Conservation (phyloP, 2,113 vertebrate species). For the Ellobius talpinus region DNA sequence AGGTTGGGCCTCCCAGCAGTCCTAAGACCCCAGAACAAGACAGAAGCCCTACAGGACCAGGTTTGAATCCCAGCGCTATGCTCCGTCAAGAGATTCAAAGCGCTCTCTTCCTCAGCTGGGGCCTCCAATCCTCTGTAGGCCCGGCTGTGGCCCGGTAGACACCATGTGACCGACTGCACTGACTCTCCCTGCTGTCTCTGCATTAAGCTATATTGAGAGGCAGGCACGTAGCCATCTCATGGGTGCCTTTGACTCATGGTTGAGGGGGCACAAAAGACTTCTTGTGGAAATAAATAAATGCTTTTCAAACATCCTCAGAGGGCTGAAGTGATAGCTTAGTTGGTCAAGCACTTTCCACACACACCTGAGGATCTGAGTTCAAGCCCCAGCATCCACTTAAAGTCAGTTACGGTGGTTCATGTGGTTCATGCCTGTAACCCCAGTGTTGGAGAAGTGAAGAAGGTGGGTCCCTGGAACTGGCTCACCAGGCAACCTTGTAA, state of each 20-base stretch:
- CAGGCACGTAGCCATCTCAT: not conserved
- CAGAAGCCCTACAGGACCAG: not conserved
- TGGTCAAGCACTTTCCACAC: not conserved
- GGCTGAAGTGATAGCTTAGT: too few relatives aligned
- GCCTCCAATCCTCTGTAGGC: too few relatives aligned
- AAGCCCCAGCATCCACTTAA: not conserved
- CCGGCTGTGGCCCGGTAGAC: not conserved
- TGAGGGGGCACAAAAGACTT: not conserved
- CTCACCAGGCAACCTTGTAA: not conserved
- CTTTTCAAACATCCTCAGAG: not conserved
- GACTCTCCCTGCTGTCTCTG: not conserved
- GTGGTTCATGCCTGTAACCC: not conserved
- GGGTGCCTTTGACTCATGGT: not conserved
- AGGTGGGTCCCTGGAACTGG: not conserved
- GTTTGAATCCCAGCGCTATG: not conserved
- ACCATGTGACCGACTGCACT: accelerated
- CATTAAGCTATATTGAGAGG: not conserved
- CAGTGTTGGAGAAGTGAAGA: not conserved
- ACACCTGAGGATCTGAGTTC: too few relatives aligned
- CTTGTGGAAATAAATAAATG: not conserved
- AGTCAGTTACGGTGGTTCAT: too few relatives aligned
- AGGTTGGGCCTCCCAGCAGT: not conserved
- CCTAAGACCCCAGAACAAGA: too few relatives aligned
- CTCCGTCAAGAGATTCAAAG: not conserved
- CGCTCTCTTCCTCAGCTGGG: too few relatives aligned